phyloP scores from a whole-genome alignment of 2,113 vertebrate genomes.

The Phycodurus eques region DNA sequence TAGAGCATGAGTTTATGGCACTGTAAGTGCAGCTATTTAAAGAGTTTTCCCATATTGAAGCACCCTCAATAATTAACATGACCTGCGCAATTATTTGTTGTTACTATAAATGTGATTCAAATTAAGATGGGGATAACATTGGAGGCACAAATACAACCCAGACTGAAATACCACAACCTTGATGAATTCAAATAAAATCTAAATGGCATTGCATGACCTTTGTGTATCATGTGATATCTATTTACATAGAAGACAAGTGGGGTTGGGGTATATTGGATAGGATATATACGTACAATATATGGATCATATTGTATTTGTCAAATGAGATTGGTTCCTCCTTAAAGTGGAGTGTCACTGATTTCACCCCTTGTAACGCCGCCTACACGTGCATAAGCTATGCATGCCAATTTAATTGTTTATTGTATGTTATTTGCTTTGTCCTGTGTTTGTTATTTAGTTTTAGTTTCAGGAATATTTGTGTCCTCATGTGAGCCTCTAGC shows the following conservation, averaged over 20 bases:
- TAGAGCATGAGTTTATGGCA: conserved; percentile 27
- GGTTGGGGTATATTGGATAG: background rate
- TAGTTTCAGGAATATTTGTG: conserved; percentile 54
- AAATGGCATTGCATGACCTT: background rate
- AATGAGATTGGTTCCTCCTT: conserved; percentile 12
- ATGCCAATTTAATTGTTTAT: conserved; percentile 38
- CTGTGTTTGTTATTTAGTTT: conserved; percentile 35
- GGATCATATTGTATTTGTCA: conserved; percentile 9
- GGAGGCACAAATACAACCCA: conserved; percentile 15
- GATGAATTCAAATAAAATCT: background rate
- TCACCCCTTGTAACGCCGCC: conserved; percentile 17
- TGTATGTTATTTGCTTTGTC: conserved; percentile 10
- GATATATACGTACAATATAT: background rate
- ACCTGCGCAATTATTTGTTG: conserved; percentile 61
- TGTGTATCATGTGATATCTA: conserved; percentile 4
- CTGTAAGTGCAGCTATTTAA: conserved; percentile 39
- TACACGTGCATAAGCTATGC: conserved; percentile 28
- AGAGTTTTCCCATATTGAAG: conserved; percentile 49
- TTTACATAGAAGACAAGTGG: background rate
- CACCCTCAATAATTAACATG: conserved; percentile 54
- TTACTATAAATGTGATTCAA: conserved; percentile 42
- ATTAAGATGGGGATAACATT: conserved; percentile 42
- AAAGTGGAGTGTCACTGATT: conserved; percentile 45
- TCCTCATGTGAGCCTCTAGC: conserved; percentile 48
- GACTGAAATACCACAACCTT: background rate